These are phyloP conservation scores for Drosophila jambulina DNA, from an alignment of 1,140 invertebrate genomes.

Conservation along the genomic window DNA sequence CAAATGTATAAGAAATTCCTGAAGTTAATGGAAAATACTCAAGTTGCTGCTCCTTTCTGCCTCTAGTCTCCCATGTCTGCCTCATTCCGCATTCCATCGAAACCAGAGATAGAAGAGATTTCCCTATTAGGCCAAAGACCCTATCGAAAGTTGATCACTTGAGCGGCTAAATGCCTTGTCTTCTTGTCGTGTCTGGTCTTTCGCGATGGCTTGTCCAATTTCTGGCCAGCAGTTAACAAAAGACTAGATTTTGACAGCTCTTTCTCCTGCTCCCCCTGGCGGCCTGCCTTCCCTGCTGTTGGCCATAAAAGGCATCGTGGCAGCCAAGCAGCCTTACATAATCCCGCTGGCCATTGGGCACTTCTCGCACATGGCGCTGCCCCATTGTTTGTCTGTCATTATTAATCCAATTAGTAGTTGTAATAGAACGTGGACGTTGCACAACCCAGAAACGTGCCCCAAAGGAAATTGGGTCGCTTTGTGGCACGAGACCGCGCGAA, in stretches of 20 bases:
- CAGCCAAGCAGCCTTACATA: slow-evolving; percentile 56
- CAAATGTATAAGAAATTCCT: neutral
- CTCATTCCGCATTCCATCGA: slow-evolving; percentile 14
- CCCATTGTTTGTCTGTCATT: slow-evolving; percentile 76
- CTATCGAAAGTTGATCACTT: slow-evolving; percentile 45
- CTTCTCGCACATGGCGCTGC: slow-evolving; percentile 53
- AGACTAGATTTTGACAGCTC: slow-evolving; percentile 51
- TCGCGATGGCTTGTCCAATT: slow-evolving; percentile 34
- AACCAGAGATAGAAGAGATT: neutral
- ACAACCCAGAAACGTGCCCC: slow-evolving; percentile 57
- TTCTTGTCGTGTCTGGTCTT: slow-evolving; percentile 23
- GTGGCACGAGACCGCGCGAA: slow-evolving; percentile 51
- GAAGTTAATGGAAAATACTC: neutral
- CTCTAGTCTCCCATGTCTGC: neutral
- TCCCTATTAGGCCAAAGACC: slow-evolving; percentile 38
- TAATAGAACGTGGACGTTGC: slow-evolving; percentile 62
- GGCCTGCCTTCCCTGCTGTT: neutral
- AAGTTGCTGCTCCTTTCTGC: neutral
- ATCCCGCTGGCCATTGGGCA: slow-evolving; percentile 57
- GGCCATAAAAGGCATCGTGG: slow-evolving; percentile 37
- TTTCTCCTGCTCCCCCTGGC: slow-evolving; percentile 14
- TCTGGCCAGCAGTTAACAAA: slow-evolving; percentile 46
- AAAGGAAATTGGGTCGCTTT: slow-evolving; percentile 51
- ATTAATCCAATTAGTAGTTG: slow-evolving; percentile 74
- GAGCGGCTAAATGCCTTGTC: slow-evolving; percentile 44